A percentile compares a stretch with the other conserved stretches of the same genome.
phyloP scores from a whole-genome alignment of 2,113 vertebrate genomes.

The cattle (Bos taurus) region DNA sequence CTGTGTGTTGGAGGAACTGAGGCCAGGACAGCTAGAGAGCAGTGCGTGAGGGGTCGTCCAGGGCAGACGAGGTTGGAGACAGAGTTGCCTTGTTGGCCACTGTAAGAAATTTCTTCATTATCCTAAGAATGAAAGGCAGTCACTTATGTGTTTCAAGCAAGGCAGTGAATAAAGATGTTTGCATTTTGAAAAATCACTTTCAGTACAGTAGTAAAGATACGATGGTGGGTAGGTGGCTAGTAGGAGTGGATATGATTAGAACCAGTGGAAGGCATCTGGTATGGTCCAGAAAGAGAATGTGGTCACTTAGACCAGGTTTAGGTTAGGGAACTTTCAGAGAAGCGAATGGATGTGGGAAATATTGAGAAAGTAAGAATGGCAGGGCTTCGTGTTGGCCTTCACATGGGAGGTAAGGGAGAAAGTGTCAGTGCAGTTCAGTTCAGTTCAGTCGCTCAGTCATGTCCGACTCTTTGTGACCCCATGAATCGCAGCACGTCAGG shows the following conservation, averaged over 20 bases:
- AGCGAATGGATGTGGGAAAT: neutral
- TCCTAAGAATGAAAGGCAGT: neutral
- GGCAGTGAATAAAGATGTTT: neutral
- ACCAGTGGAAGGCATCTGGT: neutral
- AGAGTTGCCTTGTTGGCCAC: neutral
- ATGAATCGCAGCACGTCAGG: no score
- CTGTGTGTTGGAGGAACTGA: neutral
- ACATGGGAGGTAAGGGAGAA: neutral
- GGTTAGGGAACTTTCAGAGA: neutral
- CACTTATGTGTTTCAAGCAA: neutral
- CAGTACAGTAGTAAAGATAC: neutral
- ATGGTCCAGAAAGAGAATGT: neutral
- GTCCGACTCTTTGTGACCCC: no score
- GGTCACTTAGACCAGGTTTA: neutral
- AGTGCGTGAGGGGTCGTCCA: rapidly evolving
- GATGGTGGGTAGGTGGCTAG: no score
- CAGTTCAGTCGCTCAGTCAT: no score
- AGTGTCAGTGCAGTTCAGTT: no score
- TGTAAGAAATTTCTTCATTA: neutral
- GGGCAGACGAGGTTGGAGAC: neutral
- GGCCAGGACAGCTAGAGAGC: neutral
- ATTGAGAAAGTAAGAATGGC: neutral
- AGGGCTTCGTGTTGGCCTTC: neutral
- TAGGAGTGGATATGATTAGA: neutral
- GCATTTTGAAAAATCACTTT: neutral